Evolutionary conservation across 1,140 invertebrate species (phyloP), one percentile per base, ranked within the genome.

Genomic region (Lerema accius): DNA sequence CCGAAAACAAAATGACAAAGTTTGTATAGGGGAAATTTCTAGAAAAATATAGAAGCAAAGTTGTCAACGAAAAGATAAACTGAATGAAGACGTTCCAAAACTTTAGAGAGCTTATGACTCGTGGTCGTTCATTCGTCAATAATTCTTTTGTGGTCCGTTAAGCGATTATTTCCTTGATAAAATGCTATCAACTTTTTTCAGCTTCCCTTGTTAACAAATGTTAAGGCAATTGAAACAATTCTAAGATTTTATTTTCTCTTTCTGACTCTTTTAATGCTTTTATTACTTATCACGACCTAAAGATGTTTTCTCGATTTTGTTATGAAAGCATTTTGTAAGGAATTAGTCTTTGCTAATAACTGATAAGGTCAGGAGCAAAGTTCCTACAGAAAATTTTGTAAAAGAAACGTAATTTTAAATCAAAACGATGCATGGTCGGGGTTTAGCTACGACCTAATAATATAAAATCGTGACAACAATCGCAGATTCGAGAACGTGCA

Each of bases 41-140:
- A 9, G 9, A 32, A 32, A 32, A 32, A 32, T 7, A 9, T 1
- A 32, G 28, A 32, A 4, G 28, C 28, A 7, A 9, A 9, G 15
- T 49, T 49, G 17, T 14, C 23, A 49, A 17, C 17, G 16, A 3
- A 10, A 32, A 49, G 26, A 49, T 49, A 49, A 32, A 32, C 15
- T 11, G 26, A 49, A 13, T 16, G 46, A 28, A 15, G 23, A 28
- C 26, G 26, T 23, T 32, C 17, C 19, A 32, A 49, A 49, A 49
- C 14, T 49, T 28, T 23, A 49, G 26, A 49, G 26, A 49, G 15
- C 28, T 49, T 49, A 32, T 28, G 46, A 49, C 46, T 48, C 1
- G 19, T 23, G 26, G 1, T 7, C 45, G 45, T 23, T 48, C 19
- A 13, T 26, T 23, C 45, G 19, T 26, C 45, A 48, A 48, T 48